phyloP scores from a whole-genome alignment of 1,140 invertebrate species.

The Nephotettix cincticeps region DNA sequence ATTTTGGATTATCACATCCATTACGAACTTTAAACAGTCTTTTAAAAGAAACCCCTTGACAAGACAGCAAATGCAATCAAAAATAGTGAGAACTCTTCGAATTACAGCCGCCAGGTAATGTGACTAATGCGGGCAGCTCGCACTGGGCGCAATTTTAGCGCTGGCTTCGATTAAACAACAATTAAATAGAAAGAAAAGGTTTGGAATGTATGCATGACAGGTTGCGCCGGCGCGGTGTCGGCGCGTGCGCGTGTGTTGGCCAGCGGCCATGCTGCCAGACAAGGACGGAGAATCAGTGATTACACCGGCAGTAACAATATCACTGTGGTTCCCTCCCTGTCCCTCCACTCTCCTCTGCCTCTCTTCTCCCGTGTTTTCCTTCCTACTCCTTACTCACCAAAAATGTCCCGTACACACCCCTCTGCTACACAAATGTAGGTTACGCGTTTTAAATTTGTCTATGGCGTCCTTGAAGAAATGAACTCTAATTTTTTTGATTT shows the following conservation, averaged over 20 bases:
- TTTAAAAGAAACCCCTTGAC: no score
- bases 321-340: not conserved
- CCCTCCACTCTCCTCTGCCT: not conserved
- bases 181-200: conserved; percentile 15
- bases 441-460: no score
- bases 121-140: conserved; percentile 11
- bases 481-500: no score
- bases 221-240: not conserved
- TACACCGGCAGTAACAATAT: conserved; percentile 19
- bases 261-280: conserved; percentile 14
- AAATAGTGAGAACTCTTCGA: no score
- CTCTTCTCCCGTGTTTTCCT: not conserved
- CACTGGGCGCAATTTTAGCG: conserved; percentile 9
- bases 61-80: no score
- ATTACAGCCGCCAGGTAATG: not conserved
- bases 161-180: conserved; percentile 19
- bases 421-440: no score
- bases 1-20: no score
- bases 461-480: no score
- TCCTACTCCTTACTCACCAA: not conserved
- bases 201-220: conserved; percentile 19
- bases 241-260: not conserved
- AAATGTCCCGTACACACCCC: not conserved
- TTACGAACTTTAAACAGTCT: no score
- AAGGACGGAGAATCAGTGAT: conserved; percentile 6